A percentile compares a stretch with the other conserved stretches of the same genome.
Evolutionary conservation across 2,797 vertebrate species (phyloP).

Genomic region (Syndactyla subalaris): DNA sequence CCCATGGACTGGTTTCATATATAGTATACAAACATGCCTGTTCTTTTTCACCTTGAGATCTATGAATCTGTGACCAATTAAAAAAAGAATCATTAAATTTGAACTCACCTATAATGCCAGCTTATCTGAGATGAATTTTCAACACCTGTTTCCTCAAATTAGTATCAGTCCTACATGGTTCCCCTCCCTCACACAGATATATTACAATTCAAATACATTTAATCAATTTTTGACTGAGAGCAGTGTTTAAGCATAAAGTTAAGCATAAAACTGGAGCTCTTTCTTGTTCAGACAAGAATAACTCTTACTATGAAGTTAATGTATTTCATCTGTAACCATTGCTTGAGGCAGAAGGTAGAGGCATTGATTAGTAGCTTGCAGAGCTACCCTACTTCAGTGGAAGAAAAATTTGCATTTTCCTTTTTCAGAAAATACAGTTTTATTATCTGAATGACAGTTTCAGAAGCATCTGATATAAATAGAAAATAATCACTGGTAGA

Average conservation of each 20-base stretch:
- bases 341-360: constrained; percentile 46
- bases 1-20: background rate
- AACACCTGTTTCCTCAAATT: background rate
- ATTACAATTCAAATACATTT: background rate
- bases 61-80: background rate
- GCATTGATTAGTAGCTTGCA: constrained; percentile 63
- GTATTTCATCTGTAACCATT: constrained; percentile 21
- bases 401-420: constrained; percentile 26
- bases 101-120: background rate
- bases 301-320: constrained; percentile 27
- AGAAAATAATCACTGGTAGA: constrained; percentile 3
- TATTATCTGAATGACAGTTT: constrained; percentile 21
- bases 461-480: background rate
- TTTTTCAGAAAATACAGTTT: constrained; percentile 31
- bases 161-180: background rate
- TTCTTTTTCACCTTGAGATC: background rate
- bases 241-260: constrained; percentile 33
- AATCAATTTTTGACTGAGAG: constrained; percentile 4
- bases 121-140: background rate
- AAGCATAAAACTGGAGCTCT: constrained; percentile 29
- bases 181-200: background rate
- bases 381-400: constrained; percentile 18
- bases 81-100: background rate
- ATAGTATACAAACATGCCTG: background rate
- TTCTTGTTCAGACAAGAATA: constrained; percentile 46